Base-by-base conservation (phyloP, 1,140 invertebrate genomes). In the Popillia japonica region DNA sequence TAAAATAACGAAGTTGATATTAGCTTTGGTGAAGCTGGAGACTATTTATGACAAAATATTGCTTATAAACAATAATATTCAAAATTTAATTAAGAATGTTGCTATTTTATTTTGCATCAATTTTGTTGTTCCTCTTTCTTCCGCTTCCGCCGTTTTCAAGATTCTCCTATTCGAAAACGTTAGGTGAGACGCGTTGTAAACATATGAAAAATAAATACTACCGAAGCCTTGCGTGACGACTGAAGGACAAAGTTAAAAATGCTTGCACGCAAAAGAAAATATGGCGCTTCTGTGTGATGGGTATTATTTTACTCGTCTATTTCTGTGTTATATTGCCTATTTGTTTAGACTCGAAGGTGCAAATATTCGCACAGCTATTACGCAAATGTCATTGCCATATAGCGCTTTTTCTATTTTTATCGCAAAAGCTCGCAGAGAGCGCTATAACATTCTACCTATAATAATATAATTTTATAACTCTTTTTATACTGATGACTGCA, bases 321-420 rank as follows among this genome's bases (percentile, higher is more conserved):
- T 68, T 68, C 22, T 68, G 61, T 68, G 61, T 68, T 68, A 68
- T 68, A 68, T 68, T 68, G 61, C 61, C 61, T 68, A 68, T 68
- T 68, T 68, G 61, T 68, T 68, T 68, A 68, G 20, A 34, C 2
- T 14, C 61, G 22, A 68, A 68, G 61, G 61, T 68, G 61, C 61
- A 68, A 68, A 68, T 22, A 68, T 68, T 68, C 61, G 61, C 61
- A 68, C 61, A 68, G 61, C 20, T 68, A 68, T 68, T 68, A 68
- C 61, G 61, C 61, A 68, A 68, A 68, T 68, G 61, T 68, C 61
- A 68, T 68, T 68, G 61, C 14, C 48, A 55, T 55, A 55, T 34
- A 34, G 44, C 44, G 22, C 27, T 68, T 68, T 34, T 68, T 68
- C 61, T 68, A 68, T 68, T 68, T 68, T 68, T 68, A 68, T 55